Conservation (phyloP, 2,113 vertebrate genomes). For the Sprattus sprattus region DNA sequence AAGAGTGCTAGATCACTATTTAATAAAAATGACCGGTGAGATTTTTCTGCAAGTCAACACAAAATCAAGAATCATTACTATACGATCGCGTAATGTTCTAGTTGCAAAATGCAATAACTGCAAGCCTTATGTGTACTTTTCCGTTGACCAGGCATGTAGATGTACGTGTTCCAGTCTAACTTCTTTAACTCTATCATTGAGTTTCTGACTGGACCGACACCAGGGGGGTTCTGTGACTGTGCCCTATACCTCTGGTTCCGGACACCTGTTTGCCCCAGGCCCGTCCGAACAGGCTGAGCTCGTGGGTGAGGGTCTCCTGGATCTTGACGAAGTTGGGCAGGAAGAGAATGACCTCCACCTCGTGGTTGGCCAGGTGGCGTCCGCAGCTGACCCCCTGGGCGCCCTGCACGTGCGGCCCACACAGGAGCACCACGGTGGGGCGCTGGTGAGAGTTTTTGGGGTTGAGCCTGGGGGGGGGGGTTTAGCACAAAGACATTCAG, state of each 20-base stretch:
- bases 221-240: too few relatives aligned
- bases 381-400: conserved; percentile 98
- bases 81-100: background rate
- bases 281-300: conserved; percentile 90
- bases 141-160: too few relatives aligned
- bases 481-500: background rate
- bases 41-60: background rate
- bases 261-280: conserved; percentile 90
- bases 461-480: conserved; percentile 76
- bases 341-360: conserved; percentile 92
- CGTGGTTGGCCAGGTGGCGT: conserved; percentile 94
- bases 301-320: conserved; percentile 90
- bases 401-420: conserved; percentile 93
- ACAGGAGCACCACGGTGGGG: conserved; percentile 89
- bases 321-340: conserved; percentile 97
- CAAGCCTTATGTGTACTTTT: background rate
- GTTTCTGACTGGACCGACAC: too few relatives aligned
- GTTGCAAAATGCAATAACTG: background rate
- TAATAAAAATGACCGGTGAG: background rate
- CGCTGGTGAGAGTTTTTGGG: conserved; percentile 97
- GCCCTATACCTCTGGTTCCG: conserved; percentile 82
- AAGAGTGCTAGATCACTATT: background rate
- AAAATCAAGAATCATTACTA: background rate
- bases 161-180: too few relatives aligned
- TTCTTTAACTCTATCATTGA: too few relatives aligned